Percentiles rank a stretch among this genome's conserved stretches.
phyloP scores from a whole-genome alignment of 2,888 invertebrate species.

The Sphaeridia pumilis region DNA sequence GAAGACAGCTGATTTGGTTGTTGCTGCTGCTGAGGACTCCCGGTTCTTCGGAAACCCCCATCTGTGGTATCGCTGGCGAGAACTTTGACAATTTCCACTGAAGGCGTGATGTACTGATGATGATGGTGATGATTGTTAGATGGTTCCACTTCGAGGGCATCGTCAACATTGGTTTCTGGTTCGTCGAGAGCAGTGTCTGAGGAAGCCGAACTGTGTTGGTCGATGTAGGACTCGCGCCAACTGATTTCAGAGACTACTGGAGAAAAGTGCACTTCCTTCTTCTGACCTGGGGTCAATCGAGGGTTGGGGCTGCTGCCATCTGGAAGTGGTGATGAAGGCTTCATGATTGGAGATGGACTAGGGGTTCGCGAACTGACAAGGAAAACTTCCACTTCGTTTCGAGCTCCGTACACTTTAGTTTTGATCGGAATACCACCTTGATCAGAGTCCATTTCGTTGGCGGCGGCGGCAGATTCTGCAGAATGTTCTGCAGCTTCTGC shows the following conservation, averaged over 20 bases:
- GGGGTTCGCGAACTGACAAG: constrained; percentile 34
- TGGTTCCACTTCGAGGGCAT: background rate
- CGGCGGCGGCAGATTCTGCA: background rate
- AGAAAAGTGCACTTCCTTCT: constrained; percentile 31
- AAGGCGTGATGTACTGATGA: constrained; percentile 4
- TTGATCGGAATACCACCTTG: constrained; percentile 18
- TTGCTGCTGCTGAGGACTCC: constrained; percentile 16
- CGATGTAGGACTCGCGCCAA: constrained; percentile 34
- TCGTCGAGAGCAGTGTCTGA: constrained; percentile 16
- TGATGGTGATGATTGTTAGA: background rate
- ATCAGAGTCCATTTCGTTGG: background rate
- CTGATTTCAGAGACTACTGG: constrained; percentile 32
- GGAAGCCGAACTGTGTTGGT: constrained; percentile 31
- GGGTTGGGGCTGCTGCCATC: background rate
- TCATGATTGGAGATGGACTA: constrained; percentile 24
- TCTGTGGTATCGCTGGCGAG: constrained; percentile 6
- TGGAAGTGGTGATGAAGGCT: background rate
- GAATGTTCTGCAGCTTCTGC: background rate
- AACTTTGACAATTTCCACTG: constrained; percentile 9
- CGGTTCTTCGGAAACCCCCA: constrained; percentile 31
- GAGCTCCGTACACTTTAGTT: constrained; percentile 30
- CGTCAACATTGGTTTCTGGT: constrained; percentile 1
- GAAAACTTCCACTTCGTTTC: constrained; percentile 35
- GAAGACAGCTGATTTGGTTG: constrained; percentile 16
- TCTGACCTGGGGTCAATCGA: constrained; percentile 19